Evolutionary conservation across 1,140 invertebrate genomes (phyloP), one percentile per base, ranked within the genome.

Genomic region (Phocides pigmalion): DNA sequence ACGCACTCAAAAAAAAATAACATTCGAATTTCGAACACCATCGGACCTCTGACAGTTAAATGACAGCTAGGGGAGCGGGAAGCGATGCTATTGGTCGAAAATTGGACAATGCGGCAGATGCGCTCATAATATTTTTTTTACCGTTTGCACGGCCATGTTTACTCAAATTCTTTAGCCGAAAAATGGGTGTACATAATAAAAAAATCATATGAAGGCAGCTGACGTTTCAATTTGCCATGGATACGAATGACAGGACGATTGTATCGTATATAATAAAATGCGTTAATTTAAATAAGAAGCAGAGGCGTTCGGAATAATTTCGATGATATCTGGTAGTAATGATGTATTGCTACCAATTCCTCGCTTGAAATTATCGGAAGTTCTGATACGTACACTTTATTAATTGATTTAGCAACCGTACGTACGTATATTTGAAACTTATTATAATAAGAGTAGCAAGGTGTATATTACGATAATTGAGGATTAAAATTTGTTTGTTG

Each of bases 71-170:
- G 87, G 87, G 87, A 87, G 80, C 84, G 77, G 76, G 82, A 83
- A 64, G 53, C 67, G 72, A 65, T 54, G 64, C 79, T 49, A 89
- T 89, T 88, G 87, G 87, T 74, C 75, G 81, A 68, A 76, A 85
- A 86, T 86, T 86, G 84, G 76, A 84, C 87, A 87, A 88, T 85
- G 70, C 78, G 73, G 87, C 87, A 90, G 87, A 90, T 90, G 87
- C 80, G 81, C 74, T 80, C 66, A 64, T 54, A 69, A 64, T 70
- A 58, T 74, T 61, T 76, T 77, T 79, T 71, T 65, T 35, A 37
- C 39, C 54, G 71, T 61, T 56, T 59, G 37, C 49, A 64, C 78
- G 59, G 83, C 85, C 83, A 86, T 90, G 76, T 90, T 90, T 90
- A 84, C 79, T 82, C 70, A 82, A 84, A 84, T 88, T 84, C 81